Conservation (phyloP, 1,140 invertebrate genomes). For the Aphis gossypii region DNA sequence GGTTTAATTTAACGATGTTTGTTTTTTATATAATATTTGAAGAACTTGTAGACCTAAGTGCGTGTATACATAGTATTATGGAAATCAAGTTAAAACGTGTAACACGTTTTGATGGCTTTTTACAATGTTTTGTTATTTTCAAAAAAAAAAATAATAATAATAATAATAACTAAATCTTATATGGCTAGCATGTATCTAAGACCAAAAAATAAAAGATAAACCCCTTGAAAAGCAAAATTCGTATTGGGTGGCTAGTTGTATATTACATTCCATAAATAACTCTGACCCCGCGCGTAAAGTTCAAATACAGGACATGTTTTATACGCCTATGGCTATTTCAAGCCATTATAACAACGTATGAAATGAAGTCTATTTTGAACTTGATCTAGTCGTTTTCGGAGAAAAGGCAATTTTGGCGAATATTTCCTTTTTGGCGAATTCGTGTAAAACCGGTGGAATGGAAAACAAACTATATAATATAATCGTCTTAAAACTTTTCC, state of each 20-base stretch:
- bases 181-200: not conserved
- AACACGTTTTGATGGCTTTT: not conserved
- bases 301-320: not conserved
- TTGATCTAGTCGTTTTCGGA: not conserved
- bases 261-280: not conserved
- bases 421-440: not conserved
- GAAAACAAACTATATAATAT: not conserved
- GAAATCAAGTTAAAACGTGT: not conserved
- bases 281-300: not conserved
- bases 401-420: not conserved
- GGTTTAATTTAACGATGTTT: not conserved
- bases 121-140: not conserved
- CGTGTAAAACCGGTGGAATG: conserved; percentile 12
- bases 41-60: not conserved
- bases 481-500: conserved; percentile 33
- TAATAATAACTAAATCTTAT: not conserved
- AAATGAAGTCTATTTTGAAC: not conserved
- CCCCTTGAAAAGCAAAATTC: not conserved
- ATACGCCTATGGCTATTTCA: not conserved
- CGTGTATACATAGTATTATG: not conserved
- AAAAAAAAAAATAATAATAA: not conserved
- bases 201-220: not conserved
- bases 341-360: not conserved
- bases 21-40: not conserved
- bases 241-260: not conserved